Evolutionary conservation across 2,888 invertebrate species (phyloP).

Genomic region (Trypoxylon attenuatum): DNA sequence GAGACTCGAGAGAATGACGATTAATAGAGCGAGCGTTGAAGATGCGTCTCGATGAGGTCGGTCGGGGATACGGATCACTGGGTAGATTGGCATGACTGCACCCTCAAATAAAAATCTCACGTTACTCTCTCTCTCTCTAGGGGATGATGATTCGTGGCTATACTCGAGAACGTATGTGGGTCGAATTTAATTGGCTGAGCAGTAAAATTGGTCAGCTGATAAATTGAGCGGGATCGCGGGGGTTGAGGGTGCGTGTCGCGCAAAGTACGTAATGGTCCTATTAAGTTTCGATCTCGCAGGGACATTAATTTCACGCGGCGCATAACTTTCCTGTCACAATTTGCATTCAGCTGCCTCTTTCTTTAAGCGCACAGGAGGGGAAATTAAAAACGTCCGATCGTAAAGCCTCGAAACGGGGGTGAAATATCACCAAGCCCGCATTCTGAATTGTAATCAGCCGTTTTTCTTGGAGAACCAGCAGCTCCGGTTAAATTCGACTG

Average conservation of each 20-base stretch:
- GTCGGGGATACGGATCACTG: neutral
- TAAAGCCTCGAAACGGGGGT: conserved; percentile 68
- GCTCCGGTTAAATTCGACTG: conserved; percentile 13
- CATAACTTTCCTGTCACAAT: conserved; percentile 70
- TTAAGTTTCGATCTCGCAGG: conserved; percentile 57
- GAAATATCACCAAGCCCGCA: conserved; percentile 65
- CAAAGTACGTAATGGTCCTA: conserved; percentile 48
- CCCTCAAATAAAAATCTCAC: neutral
- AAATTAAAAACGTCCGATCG: conserved; percentile 74
- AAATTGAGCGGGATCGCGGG: conserved; percentile 30
- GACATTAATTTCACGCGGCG: conserved; percentile 62
- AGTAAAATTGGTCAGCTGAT: conserved; percentile 27
- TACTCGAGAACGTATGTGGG: conserved; percentile 10
- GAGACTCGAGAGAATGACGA: neutral
- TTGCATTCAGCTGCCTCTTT: conserved; percentile 64
- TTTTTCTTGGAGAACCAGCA: conserved; percentile 5
- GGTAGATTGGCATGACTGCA: neutral
- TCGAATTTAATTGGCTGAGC: conserved; percentile 31
- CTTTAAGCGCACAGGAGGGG: conserved; percentile 53
- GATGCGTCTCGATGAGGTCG: neutral
- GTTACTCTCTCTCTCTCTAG: neutral
- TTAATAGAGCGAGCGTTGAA: neutral
- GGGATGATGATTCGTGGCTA: neutral
- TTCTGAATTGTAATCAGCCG: conserved; percentile 70
- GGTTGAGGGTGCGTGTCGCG: conserved; percentile 13